Evolutionary conservation across 2,113 vertebrate genomes (phyloP), one percentile per base, ranked within the genome.

Genomic region (Atherinomorus stipes): DNA sequence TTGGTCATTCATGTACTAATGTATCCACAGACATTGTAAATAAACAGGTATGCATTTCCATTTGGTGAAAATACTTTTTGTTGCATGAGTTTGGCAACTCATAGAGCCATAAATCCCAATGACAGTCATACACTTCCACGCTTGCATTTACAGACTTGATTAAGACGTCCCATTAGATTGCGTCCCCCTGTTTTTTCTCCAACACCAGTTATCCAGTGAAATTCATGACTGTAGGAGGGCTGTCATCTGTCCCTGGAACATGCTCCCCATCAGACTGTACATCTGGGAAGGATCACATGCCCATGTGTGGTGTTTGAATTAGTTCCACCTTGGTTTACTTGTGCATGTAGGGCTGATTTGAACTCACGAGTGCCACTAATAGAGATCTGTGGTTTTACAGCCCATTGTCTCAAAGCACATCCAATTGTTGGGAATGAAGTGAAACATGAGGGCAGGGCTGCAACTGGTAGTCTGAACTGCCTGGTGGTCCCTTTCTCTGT

Each of bases 241-340:
- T 77, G 65, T 69, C 15, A 23, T 67, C 64, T 40, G 49, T 73
- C 72, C 71, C 69, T 23, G 63, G 16, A 71, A 59, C 66, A 61
- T 7, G 19, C 61, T 73, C 60, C 9, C n/a, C 47, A 62, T 67
- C 60, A 42, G 50, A 25, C 25, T 21, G 11, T 78, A 42, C 68
- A 79, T 79, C 76, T 89, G 81, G 78, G 52, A 78, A 19, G 73
- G 54, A 83, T 85, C 73, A 78, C 34, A 66, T 31, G 38, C 58
- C 40, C 67, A 50, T 64, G 50, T 76, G 50, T 68, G 72, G 38
- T 26, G 51, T 70, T 34, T 68, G 38, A 67, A 34, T 65, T 23
- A 13, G 16, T 47, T 34, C 26, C 5, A 19, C 34, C 23, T 23
- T 21, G 42, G 4, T 60, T 22, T 45, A 34, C 74, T 58, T 73